Conservation (phyloP, 1,140 invertebrate genomes). For the Wasmannia auropunctata region DNA sequence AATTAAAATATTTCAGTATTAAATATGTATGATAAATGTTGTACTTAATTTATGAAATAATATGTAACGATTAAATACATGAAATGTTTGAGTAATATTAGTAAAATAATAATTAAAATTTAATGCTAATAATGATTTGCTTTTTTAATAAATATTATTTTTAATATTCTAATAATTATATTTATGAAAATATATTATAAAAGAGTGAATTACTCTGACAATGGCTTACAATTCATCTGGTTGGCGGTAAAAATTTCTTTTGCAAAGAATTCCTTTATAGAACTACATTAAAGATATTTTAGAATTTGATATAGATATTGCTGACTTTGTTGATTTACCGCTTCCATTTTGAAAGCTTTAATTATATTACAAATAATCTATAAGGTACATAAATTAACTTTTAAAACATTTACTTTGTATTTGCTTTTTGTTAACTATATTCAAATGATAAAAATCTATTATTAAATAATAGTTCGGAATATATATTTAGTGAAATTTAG, state of each 20-base stretch:
- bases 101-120: background rate
- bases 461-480: background rate
- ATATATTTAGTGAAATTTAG: background rate
- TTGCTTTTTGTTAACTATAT: background rate
- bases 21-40: background rate
- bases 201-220: background rate
- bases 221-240: background rate
- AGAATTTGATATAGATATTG: background rate
- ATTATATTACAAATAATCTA: background rate
- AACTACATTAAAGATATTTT: background rate
- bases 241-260: background rate
- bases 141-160: background rate
- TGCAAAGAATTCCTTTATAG: background rate
- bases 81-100: background rate
- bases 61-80: background rate
- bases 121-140: background rate
- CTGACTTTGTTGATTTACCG: slow-evolving; percentile 1
- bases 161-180: slow-evolving; percentile 21
- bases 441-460: background rate
- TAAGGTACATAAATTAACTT: slow-evolving; percentile 9
- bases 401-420: slow-evolving; percentile 22
- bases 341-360: background rate
- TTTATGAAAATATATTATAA: background rate
- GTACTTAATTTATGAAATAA: background rate
- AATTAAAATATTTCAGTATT: slow-evolving; percentile 13